Base-by-base conservation (phyloP, 2,113 vertebrate genomes). In the Willisornis vidua region DNA sequence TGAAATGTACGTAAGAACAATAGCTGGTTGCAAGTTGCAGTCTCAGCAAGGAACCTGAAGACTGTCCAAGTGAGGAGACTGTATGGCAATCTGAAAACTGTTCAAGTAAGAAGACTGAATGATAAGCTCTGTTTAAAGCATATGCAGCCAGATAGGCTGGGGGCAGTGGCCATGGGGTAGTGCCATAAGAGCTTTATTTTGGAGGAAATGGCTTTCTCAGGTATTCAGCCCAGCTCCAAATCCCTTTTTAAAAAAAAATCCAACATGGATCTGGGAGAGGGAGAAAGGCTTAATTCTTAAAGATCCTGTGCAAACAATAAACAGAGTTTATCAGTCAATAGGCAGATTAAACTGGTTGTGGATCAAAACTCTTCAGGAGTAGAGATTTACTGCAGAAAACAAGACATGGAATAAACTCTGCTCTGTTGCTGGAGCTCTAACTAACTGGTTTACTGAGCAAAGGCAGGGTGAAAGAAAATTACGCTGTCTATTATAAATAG, bases 271-370 rank as follows among this genome's bases (percentile, higher is more conserved):
- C 65, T 94, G 35, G 19, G 22, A 71, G 58, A 85, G 22, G 45
- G 71, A 71, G 46, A 66, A 91, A 90, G 24, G 17, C 39, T 90
- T 90, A 85, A 92, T 83, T 95, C 85, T 87, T 72, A 72, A 83
- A 75, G 48, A 89, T 88, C 68, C 49, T 12, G 19, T 46, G 76
- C 84, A 96, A 95, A 96, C 83, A 96, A 86, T 88, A 94, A 88
- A 52, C 46, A 81, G 65, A 92, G 49, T 94, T 92, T 93, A 93
- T 76, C 51, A 94, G 71, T 91, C 82, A 95, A 63, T 93, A 90
- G 83, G 72, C 85, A 93, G 89, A 94, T 96, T 96, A 96, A 96
- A 95, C 86, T 97, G 94, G 57, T 77, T 82, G 39, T 78, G 84
- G 71, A 87, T 91, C 89, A 95, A 96, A 97, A 94, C 0, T 0